Base-by-base conservation (phyloP, 2,888 invertebrate species). In the Trachelus iudaicus region DNA sequence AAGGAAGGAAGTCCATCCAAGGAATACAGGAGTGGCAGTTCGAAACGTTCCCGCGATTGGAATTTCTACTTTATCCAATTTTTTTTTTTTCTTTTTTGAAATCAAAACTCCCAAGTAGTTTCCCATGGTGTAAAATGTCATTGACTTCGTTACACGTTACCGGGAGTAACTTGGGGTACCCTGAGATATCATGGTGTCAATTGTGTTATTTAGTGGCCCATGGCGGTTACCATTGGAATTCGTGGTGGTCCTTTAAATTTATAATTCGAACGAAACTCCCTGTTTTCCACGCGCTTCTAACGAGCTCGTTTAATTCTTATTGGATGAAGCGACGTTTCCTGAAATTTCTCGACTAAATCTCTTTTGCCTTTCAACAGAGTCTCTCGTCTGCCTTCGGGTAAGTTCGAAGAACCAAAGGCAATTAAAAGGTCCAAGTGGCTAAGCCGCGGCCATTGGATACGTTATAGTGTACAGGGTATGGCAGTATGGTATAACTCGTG, bases 281-380 rank as follows among this genome's bases (percentile, higher is more conserved):
- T 56, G 75, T 71, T 75, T 75, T 77, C 75, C 69, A 75, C 71
- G 73, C 78, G 76, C 78, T 78, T 78, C 71, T 78, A 78, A 78
- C 78, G 78, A 78, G 78, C 75, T 78, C 78, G 75, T 75, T 78
- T 78, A 73, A 78, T 75, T 75, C 76, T 34, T 71, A 75, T 56
- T 56, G 71, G 71, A 71, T 0, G 71, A 31, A 33, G 56, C 75
- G 69, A 69, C 77, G 69, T 78, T 78, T 78, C 34, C 68, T 33
- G 56, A 76, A 40, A 73, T 71, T 78, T 68, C 71, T 78, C 4
- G 30, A 30, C 34, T 6, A 11, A 15, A 34, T 31, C 4, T 71
- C 12, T 34, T 11, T 34, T 69, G 30, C 75, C 56, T 34, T 56
- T 73, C 69, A 11, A 69, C 34, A 15, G 15, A 34, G 4, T 35